Evolutionary conservation across 2,888 invertebrate genomes (phyloP), one percentile per base, ranked within the genome.

Genomic region (Bibio marci): DNA sequence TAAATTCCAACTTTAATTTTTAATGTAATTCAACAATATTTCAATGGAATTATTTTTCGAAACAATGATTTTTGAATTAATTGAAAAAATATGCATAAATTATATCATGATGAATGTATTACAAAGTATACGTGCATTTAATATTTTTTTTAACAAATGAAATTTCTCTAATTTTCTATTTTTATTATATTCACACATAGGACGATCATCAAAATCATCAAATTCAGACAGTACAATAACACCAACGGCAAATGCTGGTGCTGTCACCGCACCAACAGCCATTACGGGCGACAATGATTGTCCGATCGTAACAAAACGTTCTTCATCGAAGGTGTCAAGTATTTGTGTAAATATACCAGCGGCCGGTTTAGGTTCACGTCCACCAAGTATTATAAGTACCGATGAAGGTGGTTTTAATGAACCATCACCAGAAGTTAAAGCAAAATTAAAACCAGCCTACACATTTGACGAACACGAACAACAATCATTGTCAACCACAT

Each of bases 341-440:
- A 70, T 74, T 46, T 71, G 70, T 18, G 58, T 76, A 37, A 72
- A 73, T 55, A 64, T 75, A 53, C 71, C 72, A 44, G 71, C 73
- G 12, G 72, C 73, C 15, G 74, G 73, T 19, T 52, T 73, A 46
- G 71, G 73, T 49, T 73, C 65, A 42, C 70, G 67, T 46, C 73
- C 69, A 50, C 64, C 77, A 12, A 80, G 80, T 45, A 71, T 79
- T 43, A 69, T 80, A 37, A 69, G 69, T 47, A 71, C 71, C 17
- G 77, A 78, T 57, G 77, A 77, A 49, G 76, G 76, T 38, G 76
- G 77, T 37, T 76, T 76, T 62, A 76, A 77, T 59, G 78, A 77
- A 58, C 76, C 76, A 18, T 73, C 71, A 44, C 76, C 76, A 13
- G 76, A 75, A 57, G 71, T 78, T 50, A 74, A 75, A 58, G 76